A percentile compares a stretch with the other conserved stretches of the same genome.
Evolutionary conservation across 2,113 vertebrate species (phyloP).

Genomic region (Dasyornis broadbenti): DNA sequence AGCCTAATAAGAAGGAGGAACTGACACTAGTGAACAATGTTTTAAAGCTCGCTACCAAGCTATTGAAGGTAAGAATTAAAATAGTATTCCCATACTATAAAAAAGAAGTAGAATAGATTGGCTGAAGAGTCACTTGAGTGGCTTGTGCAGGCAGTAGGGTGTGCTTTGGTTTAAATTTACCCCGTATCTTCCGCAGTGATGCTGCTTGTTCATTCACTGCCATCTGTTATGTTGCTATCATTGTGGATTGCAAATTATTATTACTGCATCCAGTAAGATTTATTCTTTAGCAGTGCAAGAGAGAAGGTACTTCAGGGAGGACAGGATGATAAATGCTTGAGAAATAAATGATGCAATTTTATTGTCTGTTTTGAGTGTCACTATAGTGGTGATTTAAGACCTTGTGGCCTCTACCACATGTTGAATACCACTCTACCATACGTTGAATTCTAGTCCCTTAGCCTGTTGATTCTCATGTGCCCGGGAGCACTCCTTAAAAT

Average conservation of each 20-base stretch:
- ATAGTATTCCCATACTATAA: background rate
- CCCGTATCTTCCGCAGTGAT: background rate
- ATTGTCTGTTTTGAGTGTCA: background rate
- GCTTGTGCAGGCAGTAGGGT: background rate
- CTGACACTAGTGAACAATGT: slow-evolving; percentile 98
- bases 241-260: background rate
- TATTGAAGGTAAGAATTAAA: slow-evolving; percentile 85
- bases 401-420: background rate
- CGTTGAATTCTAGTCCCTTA: background rate
- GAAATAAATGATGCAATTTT: background rate
- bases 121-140: background rate
- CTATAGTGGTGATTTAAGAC: background rate
- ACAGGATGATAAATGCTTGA: background rate
- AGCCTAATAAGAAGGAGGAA: slow-evolving; percentile 98
- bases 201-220: background rate
- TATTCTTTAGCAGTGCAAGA: background rate
- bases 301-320: background rate
- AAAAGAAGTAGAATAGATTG: background rate
- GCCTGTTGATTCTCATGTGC: background rate
- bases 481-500: background rate
- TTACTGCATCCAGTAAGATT: background rate
- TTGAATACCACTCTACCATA: background rate
- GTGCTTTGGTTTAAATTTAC: background rate
- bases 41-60: slow-evolving; percentile 95
- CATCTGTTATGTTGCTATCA: background rate